Evolutionary conservation across 2,888 invertebrate genomes (phyloP).

Genomic region (Papilio gigon): DNA sequence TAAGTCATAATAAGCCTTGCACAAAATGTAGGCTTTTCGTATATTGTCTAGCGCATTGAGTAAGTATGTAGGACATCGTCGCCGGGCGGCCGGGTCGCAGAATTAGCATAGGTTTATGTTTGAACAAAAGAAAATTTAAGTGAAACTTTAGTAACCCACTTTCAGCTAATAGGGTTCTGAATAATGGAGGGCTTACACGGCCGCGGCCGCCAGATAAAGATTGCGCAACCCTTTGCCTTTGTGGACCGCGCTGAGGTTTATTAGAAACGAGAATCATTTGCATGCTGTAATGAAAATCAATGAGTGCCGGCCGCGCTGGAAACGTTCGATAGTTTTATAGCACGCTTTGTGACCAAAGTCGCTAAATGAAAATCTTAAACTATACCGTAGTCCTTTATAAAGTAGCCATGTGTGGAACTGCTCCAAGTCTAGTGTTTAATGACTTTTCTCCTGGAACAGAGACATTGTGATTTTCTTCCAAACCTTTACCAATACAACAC

Average conservation of each 20-base stretch:
- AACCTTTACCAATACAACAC: neutral
- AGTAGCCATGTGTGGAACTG: neutral
- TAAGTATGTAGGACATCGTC: neutral
- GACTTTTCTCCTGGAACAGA: neutral
- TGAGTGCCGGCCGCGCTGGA: slow-evolving; percentile 8
- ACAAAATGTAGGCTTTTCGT: too few species aligned
- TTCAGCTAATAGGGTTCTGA: slow-evolving; percentile 26
- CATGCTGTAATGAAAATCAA: slow-evolving; percentile 27
- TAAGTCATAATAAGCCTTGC: too few species aligned
- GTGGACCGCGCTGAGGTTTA: slow-evolving; percentile 3
- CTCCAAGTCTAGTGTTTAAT: neutral
- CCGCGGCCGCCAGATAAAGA: slow-evolving; percentile 12
- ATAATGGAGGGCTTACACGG: slow-evolving; percentile 17
- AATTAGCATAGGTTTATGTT: slow-evolving; percentile 36
- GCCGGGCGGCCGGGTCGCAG: neutral
- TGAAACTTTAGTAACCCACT: slow-evolving; percentile 31
- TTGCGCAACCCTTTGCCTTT: slow-evolving; percentile 26
- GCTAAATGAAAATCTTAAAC: neutral
- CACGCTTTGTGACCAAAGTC: slow-evolving; percentile 3
- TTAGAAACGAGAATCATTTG: slow-evolving; percentile 23
- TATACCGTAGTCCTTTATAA: neutral
- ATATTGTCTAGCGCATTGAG: neutral
- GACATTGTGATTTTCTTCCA: neutral
- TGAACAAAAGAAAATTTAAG: slow-evolving; percentile 35
- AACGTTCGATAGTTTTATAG: slow-evolving; percentile 18